Conservation (phyloP, 2,797 vertebrate genomes). For the Pipistrellus nathusii region DNA sequence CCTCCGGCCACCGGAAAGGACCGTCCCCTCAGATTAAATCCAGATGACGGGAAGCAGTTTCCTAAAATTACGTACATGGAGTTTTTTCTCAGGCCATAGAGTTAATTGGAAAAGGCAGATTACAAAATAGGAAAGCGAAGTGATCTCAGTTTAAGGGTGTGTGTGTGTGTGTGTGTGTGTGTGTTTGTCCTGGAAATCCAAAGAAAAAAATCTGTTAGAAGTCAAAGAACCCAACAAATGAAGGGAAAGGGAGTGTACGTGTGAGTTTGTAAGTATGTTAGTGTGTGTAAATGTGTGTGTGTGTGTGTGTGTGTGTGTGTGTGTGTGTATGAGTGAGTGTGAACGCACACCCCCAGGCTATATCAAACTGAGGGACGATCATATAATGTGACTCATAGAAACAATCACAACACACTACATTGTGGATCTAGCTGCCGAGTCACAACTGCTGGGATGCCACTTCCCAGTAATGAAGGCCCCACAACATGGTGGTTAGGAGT, state of each 20-base stretch:
- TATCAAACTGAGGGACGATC: fast-evolving
- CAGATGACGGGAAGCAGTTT: not conserved
- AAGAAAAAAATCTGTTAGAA: not conserved
- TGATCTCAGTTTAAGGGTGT: not conserved
- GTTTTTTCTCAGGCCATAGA: no score
- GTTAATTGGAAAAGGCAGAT: not conserved
- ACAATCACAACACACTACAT: not conserved
- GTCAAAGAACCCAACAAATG: not conserved
- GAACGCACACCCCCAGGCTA: not conserved
- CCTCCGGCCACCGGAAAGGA: not conserved
- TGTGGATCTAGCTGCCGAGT: no score
- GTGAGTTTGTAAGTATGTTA: not conserved
- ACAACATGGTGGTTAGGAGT: fast-evolving
- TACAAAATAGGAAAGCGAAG: not conserved
- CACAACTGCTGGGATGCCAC: fast-evolving
- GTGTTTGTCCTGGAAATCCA: not conserved
- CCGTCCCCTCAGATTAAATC: not conserved
- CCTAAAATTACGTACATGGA: not conserved
- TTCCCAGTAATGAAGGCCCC: not conserved
- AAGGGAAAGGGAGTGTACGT: not conserved
- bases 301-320: not conserved
- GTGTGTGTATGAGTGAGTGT: not conserved
- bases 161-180: not conserved
- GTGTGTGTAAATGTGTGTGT: no score
- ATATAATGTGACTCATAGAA: not conserved